These are phyloP conservation scores for Dioctria linearis DNA, from an alignment of 2,888 invertebrate genomes.

Conservation along the genomic window DNA sequence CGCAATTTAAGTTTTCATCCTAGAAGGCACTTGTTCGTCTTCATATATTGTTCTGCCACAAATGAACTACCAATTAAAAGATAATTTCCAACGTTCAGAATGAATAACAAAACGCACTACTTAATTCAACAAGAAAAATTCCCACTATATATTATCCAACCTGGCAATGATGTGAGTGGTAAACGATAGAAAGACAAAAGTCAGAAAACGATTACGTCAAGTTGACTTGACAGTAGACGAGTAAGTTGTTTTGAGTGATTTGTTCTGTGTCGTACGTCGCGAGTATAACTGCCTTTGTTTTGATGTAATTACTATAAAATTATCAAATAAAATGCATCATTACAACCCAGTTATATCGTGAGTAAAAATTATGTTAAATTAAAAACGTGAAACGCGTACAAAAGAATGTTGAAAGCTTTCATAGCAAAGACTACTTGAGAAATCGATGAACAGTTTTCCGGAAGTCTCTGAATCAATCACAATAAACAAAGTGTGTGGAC, in stretches of 20 bases:
- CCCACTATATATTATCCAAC: background rate
- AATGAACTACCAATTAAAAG: too few species aligned
- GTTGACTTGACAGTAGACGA: background rate
- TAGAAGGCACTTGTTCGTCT: too few species aligned
- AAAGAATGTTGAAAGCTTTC: slow-evolving; percentile 12
- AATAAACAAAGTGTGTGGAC: slow-evolving; percentile 54
- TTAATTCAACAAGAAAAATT: background rate
- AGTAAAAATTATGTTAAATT: background rate
- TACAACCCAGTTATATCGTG: background rate
- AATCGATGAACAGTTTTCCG: slow-evolving; percentile 54
- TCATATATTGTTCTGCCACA: too few species aligned
- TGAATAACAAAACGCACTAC: too few species aligned
- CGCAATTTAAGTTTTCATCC: too few species aligned
- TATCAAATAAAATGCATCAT: background rate
- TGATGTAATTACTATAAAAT: background rate
- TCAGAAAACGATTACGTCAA: background rate
- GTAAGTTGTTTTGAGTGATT: background rate
- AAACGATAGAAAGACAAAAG: background rate
- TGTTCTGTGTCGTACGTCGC: background rate
- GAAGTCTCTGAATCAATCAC: slow-evolving; percentile 8
- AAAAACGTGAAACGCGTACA: background rate
- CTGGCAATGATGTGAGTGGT: background rate
- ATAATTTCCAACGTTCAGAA: too few species aligned
- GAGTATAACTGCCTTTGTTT: background rate
- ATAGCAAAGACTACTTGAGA: slow-evolving; percentile 40